phyloP scores from a whole-genome alignment of 2,888 invertebrate genomes.

The Andrena bucephala region DNA sequence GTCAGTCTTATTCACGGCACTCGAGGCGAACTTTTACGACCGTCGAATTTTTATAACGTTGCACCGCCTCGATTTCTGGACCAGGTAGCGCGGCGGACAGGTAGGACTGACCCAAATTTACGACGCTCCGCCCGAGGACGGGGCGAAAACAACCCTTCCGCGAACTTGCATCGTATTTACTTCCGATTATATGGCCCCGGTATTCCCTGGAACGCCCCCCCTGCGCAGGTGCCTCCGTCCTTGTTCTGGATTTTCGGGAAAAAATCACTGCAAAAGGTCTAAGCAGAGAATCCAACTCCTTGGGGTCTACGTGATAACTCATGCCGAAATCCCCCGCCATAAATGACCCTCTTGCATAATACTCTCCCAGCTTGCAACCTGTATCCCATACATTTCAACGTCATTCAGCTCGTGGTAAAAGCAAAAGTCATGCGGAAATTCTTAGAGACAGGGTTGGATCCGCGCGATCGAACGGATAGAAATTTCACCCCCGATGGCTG shows the following conservation, averaged over 20 bases:
- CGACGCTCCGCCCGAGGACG: constrained; percentile 21
- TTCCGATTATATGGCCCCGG: constrained; percentile 18
- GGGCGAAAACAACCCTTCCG: constrained; percentile 29
- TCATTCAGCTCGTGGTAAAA: neutral
- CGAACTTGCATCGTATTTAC: neutral
- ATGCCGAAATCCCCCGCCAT: no score
- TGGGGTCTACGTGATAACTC: no score
- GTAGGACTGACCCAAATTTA: constrained; percentile 42
- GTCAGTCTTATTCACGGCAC: neutral
- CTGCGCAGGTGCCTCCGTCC: neutral
- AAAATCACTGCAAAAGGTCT: neutral
- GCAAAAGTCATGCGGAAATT: neutral
- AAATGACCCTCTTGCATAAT: no score
- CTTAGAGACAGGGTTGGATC: neutral
- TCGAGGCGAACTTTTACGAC: constrained; percentile 15
- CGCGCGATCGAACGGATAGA: constrained; percentile 23
- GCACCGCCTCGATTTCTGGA: neutral
- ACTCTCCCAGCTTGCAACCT: no score
- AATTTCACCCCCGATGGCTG: constrained; percentile 49
- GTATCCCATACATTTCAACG: neutral
- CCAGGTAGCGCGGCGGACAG: constrained; percentile 14
- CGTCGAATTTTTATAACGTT: constrained; percentile 19
- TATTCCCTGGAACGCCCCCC: constrained; percentile 9
- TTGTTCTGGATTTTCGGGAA: neutral
- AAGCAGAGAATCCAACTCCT: no score